A percentile compares a stretch with the other conserved stretches of the same genome.
These are phyloP conservation scores for Turdus rufiventris DNA, from an alignment of 2,113 vertebrate species.

Conservation along the genomic window DNA sequence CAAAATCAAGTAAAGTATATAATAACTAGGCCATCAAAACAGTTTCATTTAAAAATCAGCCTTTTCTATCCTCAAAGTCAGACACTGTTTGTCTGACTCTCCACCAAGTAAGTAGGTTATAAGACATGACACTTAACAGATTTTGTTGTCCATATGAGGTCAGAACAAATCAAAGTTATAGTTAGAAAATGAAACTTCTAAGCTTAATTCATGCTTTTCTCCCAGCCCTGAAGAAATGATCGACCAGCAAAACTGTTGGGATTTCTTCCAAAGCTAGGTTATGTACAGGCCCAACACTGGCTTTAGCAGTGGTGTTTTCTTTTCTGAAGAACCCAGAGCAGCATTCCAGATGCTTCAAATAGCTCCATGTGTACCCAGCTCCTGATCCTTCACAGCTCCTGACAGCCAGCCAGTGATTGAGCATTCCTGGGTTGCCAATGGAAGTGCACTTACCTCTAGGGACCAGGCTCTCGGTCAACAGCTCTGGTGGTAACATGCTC, in stretches of 20 bases:
- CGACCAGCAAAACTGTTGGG: background rate
- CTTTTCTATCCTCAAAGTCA: background rate
- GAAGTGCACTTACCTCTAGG: accelerated
- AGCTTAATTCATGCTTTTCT: background rate
- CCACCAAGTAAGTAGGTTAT: background rate
- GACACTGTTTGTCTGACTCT: background rate
- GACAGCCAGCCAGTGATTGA: accelerated
- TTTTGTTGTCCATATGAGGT: background rate
- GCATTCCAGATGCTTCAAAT: background rate
- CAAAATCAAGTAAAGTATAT: background rate
- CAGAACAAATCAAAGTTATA: background rate
- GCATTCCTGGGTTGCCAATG: accelerated
- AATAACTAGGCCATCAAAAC: background rate
- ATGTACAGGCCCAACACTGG: background rate
- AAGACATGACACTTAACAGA: background rate
- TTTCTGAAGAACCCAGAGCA: background rate
- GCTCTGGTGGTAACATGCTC: accelerated
- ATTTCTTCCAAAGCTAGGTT: background rate
- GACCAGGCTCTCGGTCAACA: background rate
- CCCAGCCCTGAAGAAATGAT: background rate
- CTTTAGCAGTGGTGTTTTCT: background rate
- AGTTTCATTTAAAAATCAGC: background rate
- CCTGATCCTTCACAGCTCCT: accelerated
- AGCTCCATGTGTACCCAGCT: accelerated
- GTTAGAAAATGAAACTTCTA: background rate